Percentiles rank a stretch among this genome's conserved stretches.
Conservation (phyloP, 2,113 vertebrate genomes). For the Isurus oxyrinchus region DNA sequence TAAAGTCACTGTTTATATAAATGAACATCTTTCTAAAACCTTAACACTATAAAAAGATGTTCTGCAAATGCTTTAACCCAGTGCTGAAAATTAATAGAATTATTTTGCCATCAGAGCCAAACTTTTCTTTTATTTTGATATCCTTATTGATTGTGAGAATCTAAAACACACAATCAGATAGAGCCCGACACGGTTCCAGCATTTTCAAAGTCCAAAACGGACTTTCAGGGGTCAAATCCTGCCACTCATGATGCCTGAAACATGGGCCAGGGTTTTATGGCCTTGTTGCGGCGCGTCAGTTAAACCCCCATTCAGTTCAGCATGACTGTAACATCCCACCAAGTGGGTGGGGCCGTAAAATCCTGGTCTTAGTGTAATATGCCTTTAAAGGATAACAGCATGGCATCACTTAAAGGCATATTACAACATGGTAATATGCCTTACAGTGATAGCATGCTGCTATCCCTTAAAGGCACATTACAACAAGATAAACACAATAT, state of each 20-base stretch:
- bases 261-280: too few species aligned
- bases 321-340: too few species aligned
- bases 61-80: background rate
- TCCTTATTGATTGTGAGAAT: background rate
- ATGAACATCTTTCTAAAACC: background rate
- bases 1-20: background rate
- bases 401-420: too few species aligned
- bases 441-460: too few species aligned
- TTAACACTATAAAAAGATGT: background rate
- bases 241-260: too few species aligned
- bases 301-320: too few species aligned
- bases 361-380: too few species aligned
- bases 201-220: background rate
- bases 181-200: background rate
- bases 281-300: too few species aligned
- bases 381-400: too few species aligned
- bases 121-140: background rate
- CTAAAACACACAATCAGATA: background rate
- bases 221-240: background rate
- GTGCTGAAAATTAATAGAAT: background rate
- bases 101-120: background rate
- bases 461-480: too few species aligned
- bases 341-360: too few species aligned
- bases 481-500: background rate
- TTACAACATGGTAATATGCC: too few species aligned